phyloP scores from a whole-genome alignment of 2,113 vertebrate species.

The Falco punctatus region DNA sequence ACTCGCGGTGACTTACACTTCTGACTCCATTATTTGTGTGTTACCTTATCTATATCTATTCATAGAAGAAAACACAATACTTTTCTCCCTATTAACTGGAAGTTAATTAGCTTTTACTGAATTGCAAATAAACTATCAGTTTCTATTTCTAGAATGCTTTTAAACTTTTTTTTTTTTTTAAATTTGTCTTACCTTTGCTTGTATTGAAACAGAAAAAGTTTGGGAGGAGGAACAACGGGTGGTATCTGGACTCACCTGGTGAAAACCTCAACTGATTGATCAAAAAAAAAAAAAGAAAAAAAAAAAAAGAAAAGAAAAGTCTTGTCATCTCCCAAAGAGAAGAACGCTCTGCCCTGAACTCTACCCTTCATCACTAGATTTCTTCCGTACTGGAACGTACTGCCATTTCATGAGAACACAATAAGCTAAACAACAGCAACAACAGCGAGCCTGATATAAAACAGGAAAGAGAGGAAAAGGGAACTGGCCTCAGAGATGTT shows the following conservation, averaged over 20 bases:
- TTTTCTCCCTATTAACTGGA: neutral
- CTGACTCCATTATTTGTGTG: neutral
- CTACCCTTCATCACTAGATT: neutral
- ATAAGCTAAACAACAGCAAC: neutral
- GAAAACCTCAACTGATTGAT: neutral
- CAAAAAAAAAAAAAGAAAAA: too few species aligned
- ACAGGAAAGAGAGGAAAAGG: neutral
- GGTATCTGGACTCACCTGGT: neutral
- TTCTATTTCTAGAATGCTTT: neutral
- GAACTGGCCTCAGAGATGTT: neutral
- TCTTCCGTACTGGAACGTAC: neutral
- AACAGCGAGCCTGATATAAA: neutral
- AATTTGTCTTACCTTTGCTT: neutral
- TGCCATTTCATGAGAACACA: neutral
- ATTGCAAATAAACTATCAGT: neutral
- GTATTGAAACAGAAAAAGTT: neutral
- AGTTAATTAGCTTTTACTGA: slow-evolving; percentile 33
- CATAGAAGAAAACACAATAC: neutral
- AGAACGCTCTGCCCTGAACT: neutral
- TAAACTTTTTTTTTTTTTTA: neutral
- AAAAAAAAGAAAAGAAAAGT: neutral
- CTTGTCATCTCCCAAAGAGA: neutral
- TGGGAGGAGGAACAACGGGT: neutral
- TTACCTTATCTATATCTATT: neutral
- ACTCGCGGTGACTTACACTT: neutral